Base-by-base conservation (phyloP, 2,797 vertebrate species). In the Strix occidentalis region DNA sequence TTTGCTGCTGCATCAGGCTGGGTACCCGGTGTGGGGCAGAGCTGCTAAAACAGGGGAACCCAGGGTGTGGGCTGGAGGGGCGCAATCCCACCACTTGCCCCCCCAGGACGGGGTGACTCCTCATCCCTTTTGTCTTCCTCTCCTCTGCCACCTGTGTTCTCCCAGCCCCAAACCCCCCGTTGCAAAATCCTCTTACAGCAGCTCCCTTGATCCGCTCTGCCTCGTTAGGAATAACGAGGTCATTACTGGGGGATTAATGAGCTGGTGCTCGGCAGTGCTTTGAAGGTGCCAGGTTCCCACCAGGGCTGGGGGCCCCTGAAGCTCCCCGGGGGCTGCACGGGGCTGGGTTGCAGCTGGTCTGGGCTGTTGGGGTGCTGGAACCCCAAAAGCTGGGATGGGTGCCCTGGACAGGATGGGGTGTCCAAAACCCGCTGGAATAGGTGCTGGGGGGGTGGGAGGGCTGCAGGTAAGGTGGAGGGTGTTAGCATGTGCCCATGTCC, bases 221-320 rank as follows among this genome's bases (percentile, higher is more conserved):
- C 79, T 95, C 46, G 84, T 95, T 96, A 94, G 81, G 68, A 96
- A 68, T 96, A 95, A 97, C 72, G 71, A 96, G 95, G 87, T 96
- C 84, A 92, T 97, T 96, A 93, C 56, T 21, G 68, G 76, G 81
- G 95, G 92, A 96, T 96, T 97, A 94, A 91, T 89, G 94, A 81
- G 79, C 91, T 76, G 82, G 7, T 1, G 28, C 82, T 93, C 21
- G 5, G 81, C 89, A 84, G 68, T 0, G 17, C 87, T 80, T 95
- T 96, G 92, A 96, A 93, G 89, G 75, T 0, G 1, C 28, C 31
- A 45, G 75, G 92, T 92, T 96, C 93, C 89, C 95, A 96, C 63
- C 13, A 0, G 78, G 63, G 10, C 39, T 43, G 14, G 82, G 61
- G 84, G 77, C 13, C 72, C 56, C 50, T 10, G 57, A 0, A 4